Evolutionary conservation across 2,113 vertebrate species (phyloP), one percentile per base, ranked within the genome.

Genomic region (Ciconia stormi): DNA sequence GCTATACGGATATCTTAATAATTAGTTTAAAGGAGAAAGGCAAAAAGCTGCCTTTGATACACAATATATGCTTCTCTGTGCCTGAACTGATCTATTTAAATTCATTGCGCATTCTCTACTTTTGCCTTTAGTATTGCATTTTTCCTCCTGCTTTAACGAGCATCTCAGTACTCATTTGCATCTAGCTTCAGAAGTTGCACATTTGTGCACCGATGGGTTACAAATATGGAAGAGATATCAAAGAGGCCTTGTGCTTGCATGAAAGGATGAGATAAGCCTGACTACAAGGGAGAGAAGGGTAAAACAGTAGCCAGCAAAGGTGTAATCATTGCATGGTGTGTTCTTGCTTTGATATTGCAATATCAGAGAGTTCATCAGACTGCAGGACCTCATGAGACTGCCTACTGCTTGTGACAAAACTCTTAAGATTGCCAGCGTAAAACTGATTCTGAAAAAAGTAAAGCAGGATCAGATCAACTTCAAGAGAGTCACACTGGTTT

Each of bases 311-410:
- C 21, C 46, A 84, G 17, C 15, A 74, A 25, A 7, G 29, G 18
- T 38, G 38, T 4, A 44, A 87, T 29, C 32, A 44, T 4, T 69
- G 42, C 38, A 25, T 2, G 13, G 16, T 8, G 15, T 40, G 17
- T 8, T 87, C 52, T 67, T 30, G 19, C 30, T 77, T 67, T 74
- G 32, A n/a, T 52, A 32, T 4, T 52, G 32, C 3, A 0, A 0
- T 18, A 44, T 8, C 46, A 52, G 21, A 53, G 34, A 38, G 27
- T 40, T 80, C 53, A 61, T 30, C 32, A 34, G 29, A 23, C 19
- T 74, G 65, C 40, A n/a, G 9, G 47, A 50, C 11, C 23, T 67
- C 0, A 0, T 4, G 8, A 76, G 14, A 27, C n/a, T 36, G 49
- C 53, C 17, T 47, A 26, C 2, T 11, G 23, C 30, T 36, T 62